Evolutionary conservation across 2,888 invertebrate genomes (phyloP).

Genomic region (Nemoura dubitans): DNA sequence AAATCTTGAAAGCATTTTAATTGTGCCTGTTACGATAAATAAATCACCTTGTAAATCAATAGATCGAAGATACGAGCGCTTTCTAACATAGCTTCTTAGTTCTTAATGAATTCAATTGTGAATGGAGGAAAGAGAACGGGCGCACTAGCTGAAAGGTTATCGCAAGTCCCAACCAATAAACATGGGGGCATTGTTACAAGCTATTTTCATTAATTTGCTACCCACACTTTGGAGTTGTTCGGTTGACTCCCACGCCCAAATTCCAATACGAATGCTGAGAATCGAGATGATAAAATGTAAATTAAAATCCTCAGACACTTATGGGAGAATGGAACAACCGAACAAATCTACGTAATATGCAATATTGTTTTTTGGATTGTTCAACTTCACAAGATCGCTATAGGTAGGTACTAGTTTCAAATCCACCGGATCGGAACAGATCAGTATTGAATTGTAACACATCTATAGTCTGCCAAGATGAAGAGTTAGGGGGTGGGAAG

Average conservation of each 20-base stretch:
- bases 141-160: slow-evolving; percentile 15
- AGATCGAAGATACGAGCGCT: background rate
- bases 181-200: background rate
- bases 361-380: too few species aligned
- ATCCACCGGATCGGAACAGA: too few species aligned
- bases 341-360: too few species aligned
- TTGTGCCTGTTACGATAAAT: slow-evolving; percentile 10
- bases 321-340: too few species aligned
- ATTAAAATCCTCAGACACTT: too few species aligned
- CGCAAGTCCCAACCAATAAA: background rate
- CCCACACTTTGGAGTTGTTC: background rate
- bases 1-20: slow-evolving; percentile 29
- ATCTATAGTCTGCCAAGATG: too few species aligned
- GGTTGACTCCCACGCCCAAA: background rate
- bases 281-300: too few species aligned
- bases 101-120: slow-evolving; percentile 7
- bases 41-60: slow-evolving; percentile 29
- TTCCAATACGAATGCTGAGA: slow-evolving; percentile 19
- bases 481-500: too few species aligned
- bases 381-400: too few species aligned
- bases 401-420: too few species aligned
- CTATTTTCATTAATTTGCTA: slow-evolving; percentile 20
- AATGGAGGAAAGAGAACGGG: background rate
- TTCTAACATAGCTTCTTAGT: background rate
- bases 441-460: too few species aligned